Evolutionary conservation across 2,797 vertebrate genomes (phyloP), one percentile per base, ranked within the genome.

Genomic region (Gymnopithys bicolor): DNA sequence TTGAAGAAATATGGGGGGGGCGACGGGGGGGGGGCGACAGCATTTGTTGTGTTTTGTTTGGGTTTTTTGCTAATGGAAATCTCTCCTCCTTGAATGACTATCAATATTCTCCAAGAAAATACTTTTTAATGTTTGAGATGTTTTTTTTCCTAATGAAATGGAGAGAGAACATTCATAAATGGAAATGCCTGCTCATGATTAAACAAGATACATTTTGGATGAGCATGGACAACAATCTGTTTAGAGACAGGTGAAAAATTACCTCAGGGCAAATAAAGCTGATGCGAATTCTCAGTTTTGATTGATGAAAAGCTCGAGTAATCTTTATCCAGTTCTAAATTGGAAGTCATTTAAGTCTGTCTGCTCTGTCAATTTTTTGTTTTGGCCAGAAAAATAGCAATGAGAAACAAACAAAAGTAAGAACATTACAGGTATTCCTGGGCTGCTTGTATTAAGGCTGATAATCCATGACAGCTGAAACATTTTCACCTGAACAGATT

Each of bases 281-380:
- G 55, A 74, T 62, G 13, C 0, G 17, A 73, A 37, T 59, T 92
- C 90, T 77, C 5, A 7, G 11, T 41, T 94, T 73, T 79, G 84
- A 78, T 83, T 84, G 88, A 94, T 89, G 84, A 94, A 96, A 95
- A 95, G 3, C 37, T 76, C 52, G 70, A 46, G 37, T 71, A 92
- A 75, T 93, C 45, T 86, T 92, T 79, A 62, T 56, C 66, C 49
- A 78, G 0, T 83, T 86, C 24, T 86, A 81, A 88, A 75, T 5
- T 78, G 53, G 19, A 84, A 93, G 58, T 78, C 4, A 78, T 90
- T 95, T 78, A 78, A 71, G n/a, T 88, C 41, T 0, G 0, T 84
- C 55, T 87, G 10, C 12, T 78, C 19, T 90, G 27, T 51, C 69
- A 81, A 51, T 9, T 75, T 89, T 89, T 91, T 83, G 71, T 45